Conservation (phyloP, 2,888 invertebrate genomes). For the Helicoverpa assulta region DNA sequence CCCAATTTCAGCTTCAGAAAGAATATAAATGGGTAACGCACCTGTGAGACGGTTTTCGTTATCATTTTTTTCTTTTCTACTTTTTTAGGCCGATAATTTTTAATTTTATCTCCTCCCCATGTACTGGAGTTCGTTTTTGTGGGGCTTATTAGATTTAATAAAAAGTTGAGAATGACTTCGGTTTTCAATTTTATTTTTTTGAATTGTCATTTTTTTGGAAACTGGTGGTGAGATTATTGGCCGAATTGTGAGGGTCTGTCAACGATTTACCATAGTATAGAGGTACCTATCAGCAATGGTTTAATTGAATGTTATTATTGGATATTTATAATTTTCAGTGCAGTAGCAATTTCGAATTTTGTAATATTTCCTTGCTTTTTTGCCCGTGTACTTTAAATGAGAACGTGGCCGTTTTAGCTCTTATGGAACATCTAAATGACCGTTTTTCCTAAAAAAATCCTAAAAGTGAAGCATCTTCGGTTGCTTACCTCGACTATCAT, state of each 20-base stretch:
- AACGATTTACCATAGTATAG: too few relatives aligned
- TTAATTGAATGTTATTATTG: too few relatives aligned
- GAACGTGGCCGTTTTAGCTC: neutral
- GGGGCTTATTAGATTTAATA: slow-evolving; percentile 60
- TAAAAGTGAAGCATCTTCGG: neutral
- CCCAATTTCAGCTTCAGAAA: slow-evolving; percentile 85
- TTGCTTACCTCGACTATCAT: slow-evolving; percentile 12
- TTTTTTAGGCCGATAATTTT: slow-evolving; percentile 48
- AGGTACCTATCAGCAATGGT: too few relatives aligned
- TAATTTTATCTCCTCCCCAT: slow-evolving; percentile 48
- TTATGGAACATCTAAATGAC: too few relatives aligned
- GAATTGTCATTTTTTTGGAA: slow-evolving; percentile 10
- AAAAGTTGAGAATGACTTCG: slow-evolving; percentile 57
- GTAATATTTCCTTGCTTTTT: neutral
- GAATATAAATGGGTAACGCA: slow-evolving; percentile 83
- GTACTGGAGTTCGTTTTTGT: slow-evolving; percentile 31
- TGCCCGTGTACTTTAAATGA: neutral
- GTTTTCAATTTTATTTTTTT: slow-evolving; percentile 38
- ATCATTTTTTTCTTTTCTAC: slow-evolving; percentile 45
- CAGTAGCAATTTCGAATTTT: too few relatives aligned
- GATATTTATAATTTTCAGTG: too few relatives aligned
- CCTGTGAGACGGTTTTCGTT: slow-evolving; percentile 68
- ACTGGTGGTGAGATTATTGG: slow-evolving; percentile 8
- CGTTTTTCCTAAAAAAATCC: too few relatives aligned
- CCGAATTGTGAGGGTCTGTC: slow-evolving; percentile 9